A percentile compares a stretch with the other conserved stretches of the same genome.
phyloP scores from a whole-genome alignment of 2,888 invertebrate species.

The Poecilobothrus nobilitatus region DNA sequence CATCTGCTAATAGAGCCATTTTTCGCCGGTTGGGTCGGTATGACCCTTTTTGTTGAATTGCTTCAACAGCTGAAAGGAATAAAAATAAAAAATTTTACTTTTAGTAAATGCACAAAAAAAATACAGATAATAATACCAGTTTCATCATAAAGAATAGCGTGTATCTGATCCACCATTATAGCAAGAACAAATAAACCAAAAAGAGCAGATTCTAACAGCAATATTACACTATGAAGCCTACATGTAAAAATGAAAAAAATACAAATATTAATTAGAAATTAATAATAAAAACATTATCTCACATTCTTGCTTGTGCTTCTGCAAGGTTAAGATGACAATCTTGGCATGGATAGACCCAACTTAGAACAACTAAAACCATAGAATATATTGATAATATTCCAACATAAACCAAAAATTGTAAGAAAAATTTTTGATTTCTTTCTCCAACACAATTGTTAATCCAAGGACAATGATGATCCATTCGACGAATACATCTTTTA shows the following conservation, averaged over 20 bases:
- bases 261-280: no score
- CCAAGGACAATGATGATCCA: constrained; percentile 70
- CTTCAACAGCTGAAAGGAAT: constrained; percentile 57
- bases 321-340: constrained; percentile 56
- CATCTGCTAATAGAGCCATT: constrained; percentile 62
- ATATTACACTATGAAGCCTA: constrained; percentile 74
- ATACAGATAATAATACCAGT: constrained; percentile 41
- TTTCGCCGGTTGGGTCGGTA: constrained; percentile 55
- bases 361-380: constrained; percentile 58
- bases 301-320: constrained; percentile 67
- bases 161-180: constrained; percentile 77
- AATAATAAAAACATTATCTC: constrained; percentile 37
- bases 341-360: constrained; percentile 64
- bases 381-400: constrained; percentile 59
- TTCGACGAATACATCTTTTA: constrained; percentile 60
- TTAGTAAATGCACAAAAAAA: background rate
- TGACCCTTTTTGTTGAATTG: constrained; percentile 60
- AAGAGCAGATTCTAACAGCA: constrained; percentile 69
- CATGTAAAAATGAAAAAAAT: constrained; percentile 33
- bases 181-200: constrained; percentile 84
- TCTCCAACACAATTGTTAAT: constrained; percentile 92
- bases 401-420: constrained; percentile 78
- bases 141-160: constrained; percentile 75
- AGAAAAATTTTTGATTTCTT: constrained; percentile 83
- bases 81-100: background rate